Conservation (phyloP, 2,888 invertebrate genomes). For the Phymatocera aterrima region DNA sequence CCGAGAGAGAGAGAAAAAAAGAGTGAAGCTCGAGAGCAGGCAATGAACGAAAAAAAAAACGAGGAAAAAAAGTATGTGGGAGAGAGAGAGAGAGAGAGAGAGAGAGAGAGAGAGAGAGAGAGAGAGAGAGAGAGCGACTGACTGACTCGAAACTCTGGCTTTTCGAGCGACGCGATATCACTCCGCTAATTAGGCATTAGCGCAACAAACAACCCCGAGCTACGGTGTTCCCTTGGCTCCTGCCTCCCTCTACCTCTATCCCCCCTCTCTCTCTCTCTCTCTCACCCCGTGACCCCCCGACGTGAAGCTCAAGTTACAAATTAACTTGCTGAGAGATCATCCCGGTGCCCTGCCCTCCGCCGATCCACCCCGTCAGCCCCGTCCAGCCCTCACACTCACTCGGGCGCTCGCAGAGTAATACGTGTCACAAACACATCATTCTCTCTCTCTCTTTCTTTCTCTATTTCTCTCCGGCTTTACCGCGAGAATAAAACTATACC, state of each 20-base stretch:
- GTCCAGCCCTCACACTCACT: constrained; percentile 46
- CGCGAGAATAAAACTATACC: neutral
- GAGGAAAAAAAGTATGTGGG: neutral
- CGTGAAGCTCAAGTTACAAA: constrained; percentile 72
- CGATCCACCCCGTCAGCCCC: constrained; percentile 49
- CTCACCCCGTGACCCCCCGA: constrained; percentile 40
- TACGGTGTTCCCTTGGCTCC: constrained; percentile 44
- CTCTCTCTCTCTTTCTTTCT: too few species aligned
- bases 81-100: neutral
- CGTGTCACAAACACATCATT: constrained; percentile 11
- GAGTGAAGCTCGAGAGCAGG: neutral
- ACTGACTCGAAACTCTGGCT: constrained; percentile 52
- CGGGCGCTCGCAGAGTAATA: constrained; percentile 44
- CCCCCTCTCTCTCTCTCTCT: constrained; percentile 49
- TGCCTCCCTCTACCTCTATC: neutral
- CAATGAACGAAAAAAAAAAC: neutral
- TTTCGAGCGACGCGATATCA: constrained; percentile 65
- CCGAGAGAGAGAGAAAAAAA: too few species aligned
- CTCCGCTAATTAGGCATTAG: constrained; percentile 73
- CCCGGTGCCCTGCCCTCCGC: constrained; percentile 60
- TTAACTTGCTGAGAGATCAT: constrained; percentile 71
- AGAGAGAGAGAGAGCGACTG: neutral
- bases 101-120: constrained; percentile 29
- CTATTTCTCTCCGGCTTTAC: too few species aligned
- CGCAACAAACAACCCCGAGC: constrained; percentile 70